Conservation (phyloP, 2,888 invertebrate genomes). For the Dexiosoma caninum region DNA sequence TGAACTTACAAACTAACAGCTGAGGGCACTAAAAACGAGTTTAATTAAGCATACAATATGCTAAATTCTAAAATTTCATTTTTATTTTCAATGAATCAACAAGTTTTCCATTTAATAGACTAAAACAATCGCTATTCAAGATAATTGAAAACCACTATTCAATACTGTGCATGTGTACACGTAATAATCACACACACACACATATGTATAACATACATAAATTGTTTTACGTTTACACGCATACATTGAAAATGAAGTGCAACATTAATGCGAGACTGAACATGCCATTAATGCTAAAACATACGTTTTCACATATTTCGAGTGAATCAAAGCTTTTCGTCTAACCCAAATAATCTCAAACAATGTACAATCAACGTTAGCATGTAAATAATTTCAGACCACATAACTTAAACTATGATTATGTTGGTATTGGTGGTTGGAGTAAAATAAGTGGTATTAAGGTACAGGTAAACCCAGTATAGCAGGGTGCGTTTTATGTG, state of each 20-base stretch:
- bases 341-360: not conserved
- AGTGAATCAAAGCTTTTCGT: not conserved
- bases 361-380: not conserved
- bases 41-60: too few species aligned
- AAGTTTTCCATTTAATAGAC: slow-evolving; percentile 19
- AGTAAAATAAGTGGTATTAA: not conserved
- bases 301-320: not conserved
- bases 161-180: not conserved
- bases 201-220: not conserved
- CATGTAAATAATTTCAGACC: not conserved
- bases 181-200: too few species aligned
- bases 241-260: slow-evolving; percentile 1
- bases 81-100: slow-evolving; percentile 11
- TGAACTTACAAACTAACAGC: too few species aligned
- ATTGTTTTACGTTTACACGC: not conserved
- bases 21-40: too few species aligned
- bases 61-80: not conserved
- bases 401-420: slow-evolving; percentile 13
- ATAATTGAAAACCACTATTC: slow-evolving; percentile 29
- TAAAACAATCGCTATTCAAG: slow-evolving; percentile 29
- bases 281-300: not conserved
- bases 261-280: not conserved
- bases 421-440: not conserved
- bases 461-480: too few species aligned
- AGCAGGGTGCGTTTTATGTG: too few species aligned